Conservation (phyloP, 2,888 invertebrate species). For the Trichogramma evanescens region DNA sequence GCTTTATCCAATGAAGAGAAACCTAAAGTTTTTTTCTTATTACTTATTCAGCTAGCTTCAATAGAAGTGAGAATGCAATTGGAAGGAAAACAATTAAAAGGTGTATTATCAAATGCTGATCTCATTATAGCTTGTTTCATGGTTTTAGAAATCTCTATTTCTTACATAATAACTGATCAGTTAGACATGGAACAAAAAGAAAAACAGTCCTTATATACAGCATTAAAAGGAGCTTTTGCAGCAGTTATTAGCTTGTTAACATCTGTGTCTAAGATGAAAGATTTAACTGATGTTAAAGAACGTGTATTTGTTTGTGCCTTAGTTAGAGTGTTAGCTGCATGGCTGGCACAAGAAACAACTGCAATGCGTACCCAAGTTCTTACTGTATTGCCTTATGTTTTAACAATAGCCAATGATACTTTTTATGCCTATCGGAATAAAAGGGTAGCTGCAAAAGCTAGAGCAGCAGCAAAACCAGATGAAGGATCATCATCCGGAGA, state of each 20-base stretch:
- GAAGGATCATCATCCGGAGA: constrained; percentile 36
- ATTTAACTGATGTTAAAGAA: constrained; percentile 61
- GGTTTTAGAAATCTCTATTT: constrained; percentile 71
- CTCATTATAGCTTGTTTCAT: constrained; percentile 76
- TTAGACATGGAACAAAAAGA: constrained; percentile 83
- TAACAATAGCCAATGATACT: constrained; percentile 73
- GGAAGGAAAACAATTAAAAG: constrained; percentile 77
- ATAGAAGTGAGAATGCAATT: constrained; percentile 92
- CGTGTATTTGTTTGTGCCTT: constrained; percentile 77
- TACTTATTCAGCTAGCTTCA: constrained; percentile 78
- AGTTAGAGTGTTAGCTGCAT: constrained; percentile 77
- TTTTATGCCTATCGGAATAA: constrained; percentile 67
- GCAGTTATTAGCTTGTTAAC: constrained; percentile 70
- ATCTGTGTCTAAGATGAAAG: constrained; percentile 67
- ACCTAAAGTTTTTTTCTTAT: constrained; percentile 75
- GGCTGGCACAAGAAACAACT: constrained; percentile 85
- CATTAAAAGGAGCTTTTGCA: constrained; percentile 80
- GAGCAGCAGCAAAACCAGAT: constrained; percentile 50
- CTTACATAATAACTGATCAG: constrained; percentile 73
- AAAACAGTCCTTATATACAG: constrained; percentile 82
- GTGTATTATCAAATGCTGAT: constrained; percentile 69
- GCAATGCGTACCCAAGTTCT: constrained; percentile 80
- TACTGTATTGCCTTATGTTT: constrained; percentile 72
- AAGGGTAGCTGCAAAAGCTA: constrained; percentile 62
- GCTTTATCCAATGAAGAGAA: constrained; percentile 69